Base-by-base conservation (phyloP, 1,140 invertebrate genomes). In the Leguminivora glycinivorella region DNA sequence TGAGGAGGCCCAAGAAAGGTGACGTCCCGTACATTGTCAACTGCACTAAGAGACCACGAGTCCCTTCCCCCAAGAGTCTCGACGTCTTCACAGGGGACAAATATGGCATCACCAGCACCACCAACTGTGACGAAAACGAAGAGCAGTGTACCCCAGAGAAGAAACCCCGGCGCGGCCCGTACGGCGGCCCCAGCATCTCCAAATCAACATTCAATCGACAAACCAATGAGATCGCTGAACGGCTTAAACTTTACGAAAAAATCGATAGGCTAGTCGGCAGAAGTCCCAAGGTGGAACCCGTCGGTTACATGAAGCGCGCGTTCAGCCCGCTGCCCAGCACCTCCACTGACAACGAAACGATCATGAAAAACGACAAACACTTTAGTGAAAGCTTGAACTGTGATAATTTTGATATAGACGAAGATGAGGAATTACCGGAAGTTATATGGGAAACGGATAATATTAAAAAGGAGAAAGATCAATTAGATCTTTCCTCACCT, bases 301-400 rank as follows among this genome's bases (percentile, higher is more conserved):
- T 22, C 4, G 47, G 7, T 1, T 52, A 22, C 19, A 52, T 22
- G 17, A 52, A 52, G 19, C 47, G 47, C 17, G 58, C 68, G 60
- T 82, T 80, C 66, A 75, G 72, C 9, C 80, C 80, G 1, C n/a
- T 75, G 12, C 80, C 80, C 22, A 82, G 80, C 56, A 82, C 80
- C 19, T 82, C 80, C 3, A 75, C 12, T 71, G 73, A 78, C 70
- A 74, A 24, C 12, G 56, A 75, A 31, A 76, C 70, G 25, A 69
- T 82, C 31, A 56, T 70, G 5, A 69, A 73, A 74, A 80, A 82
- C 76, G 80, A 80, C 22, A 38, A 75, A 56, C 52, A 22, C n/a
- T 79, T 75, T 31, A 72, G 74, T 73, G 70, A 76, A 56, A 80
- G 80, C 31, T 72, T 76, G 22, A 14, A 70, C n/a, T 63, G n/a